phyloP scores from a whole-genome alignment of 1,140 invertebrate genomes.

The Camponotus vicinus region DNA sequence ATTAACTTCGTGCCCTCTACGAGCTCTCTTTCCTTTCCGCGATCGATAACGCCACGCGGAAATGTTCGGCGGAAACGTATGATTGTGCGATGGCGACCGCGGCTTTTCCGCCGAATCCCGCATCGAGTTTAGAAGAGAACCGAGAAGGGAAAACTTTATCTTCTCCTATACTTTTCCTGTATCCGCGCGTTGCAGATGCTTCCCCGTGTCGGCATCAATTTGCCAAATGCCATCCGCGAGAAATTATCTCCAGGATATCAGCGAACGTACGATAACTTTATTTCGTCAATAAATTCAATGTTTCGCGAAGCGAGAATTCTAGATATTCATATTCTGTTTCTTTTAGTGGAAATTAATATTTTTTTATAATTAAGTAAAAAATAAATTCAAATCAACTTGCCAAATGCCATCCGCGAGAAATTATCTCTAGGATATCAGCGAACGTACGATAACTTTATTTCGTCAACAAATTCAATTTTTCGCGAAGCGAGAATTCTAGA shows the following conservation, averaged over 20 bases:
- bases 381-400: neutral
- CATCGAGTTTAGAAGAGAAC: neutral
- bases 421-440: conserved; percentile 43
- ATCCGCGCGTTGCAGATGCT: neutral
- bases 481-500: neutral
- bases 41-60: conserved; percentile 21
- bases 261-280: no score
- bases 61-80: conserved; percentile 6
- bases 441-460: neutral
- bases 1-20: conserved; percentile 37
- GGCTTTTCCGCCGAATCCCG: neutral
- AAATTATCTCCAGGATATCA: no score
- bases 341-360: no score
- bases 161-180: conserved; percentile 3
- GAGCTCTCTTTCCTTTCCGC: conserved; percentile 22
- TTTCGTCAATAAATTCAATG: no score
- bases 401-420: conserved; percentile 31
- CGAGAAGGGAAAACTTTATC: conserved; percentile 25
- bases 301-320: no score
- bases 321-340: no score
- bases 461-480: conserved; percentile 23
- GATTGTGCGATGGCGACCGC: neutral
- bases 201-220: conserved; percentile 11
- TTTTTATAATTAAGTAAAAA: no score
- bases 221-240: neutral